Percentiles rank a stretch among this genome's conserved stretches.
Evolutionary conservation across 1,140 invertebrate species (phyloP).

Genomic region (Megalonaias nervosa): DNA sequence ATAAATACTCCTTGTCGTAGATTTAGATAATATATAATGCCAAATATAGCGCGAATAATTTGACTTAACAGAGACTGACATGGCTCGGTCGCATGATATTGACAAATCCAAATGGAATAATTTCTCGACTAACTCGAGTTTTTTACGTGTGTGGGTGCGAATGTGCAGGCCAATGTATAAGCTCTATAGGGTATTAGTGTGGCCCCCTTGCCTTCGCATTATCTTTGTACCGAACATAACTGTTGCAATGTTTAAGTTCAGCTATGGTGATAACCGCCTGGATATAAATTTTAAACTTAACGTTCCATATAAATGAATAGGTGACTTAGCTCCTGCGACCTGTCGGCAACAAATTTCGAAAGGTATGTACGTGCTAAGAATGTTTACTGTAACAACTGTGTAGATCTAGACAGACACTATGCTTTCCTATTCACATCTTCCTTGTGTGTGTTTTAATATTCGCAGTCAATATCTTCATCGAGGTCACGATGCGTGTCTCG

Average conservation of each 20-base stretch:
- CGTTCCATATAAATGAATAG: constrained; percentile 2
- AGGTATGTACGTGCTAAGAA: too few relatives aligned
- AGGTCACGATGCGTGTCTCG: too few relatives aligned
- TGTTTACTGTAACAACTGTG: too few relatives aligned
- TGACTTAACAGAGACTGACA: constrained; percentile 31
- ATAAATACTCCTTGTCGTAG: constrained; percentile 32
- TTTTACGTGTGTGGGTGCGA: constrained; percentile 38
- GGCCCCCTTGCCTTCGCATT: not conserved
- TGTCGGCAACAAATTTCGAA: not conserved
- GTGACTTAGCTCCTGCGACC: constrained; percentile 17
- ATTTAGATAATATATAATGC: constrained; percentile 30
- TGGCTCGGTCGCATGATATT: constrained; percentile 37
- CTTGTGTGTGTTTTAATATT: too few relatives aligned
- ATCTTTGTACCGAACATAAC: not conserved
- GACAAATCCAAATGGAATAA: constrained; percentile 29
- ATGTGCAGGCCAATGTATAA: constrained; percentile 44
- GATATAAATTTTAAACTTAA: constrained; percentile 24
- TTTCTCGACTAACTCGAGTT: constrained; percentile 40
- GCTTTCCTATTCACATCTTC: too few relatives aligned
- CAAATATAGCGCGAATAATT: constrained; percentile 19
- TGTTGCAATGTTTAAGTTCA: constrained; percentile 43
- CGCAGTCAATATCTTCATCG: too few relatives aligned
- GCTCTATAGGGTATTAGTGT: constrained; percentile 40
- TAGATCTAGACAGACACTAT: too few relatives aligned
- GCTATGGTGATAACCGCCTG: constrained; percentile 31